Conservation (phyloP, 2,113 vertebrate species). For the Pogonocichla stellata region DNA sequence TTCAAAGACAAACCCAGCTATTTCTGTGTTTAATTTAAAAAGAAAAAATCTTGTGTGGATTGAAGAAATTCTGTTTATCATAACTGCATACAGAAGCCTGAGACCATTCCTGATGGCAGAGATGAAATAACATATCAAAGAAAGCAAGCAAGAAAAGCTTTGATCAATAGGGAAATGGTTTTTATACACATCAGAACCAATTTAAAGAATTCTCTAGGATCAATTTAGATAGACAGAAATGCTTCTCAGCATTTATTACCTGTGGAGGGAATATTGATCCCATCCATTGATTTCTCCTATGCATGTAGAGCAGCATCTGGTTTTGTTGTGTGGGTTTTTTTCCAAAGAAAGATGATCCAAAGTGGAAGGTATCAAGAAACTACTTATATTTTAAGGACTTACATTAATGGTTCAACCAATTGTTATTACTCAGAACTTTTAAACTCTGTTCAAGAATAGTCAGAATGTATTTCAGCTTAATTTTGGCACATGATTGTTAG, state of each 20-base stretch:
- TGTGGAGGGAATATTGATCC: constrained; percentile 79
- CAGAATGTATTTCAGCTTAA: constrained; percentile 51
- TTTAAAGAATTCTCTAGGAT: constrained; percentile 78
- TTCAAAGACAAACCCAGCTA: constrained; percentile 36
- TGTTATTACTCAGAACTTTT: constrained; percentile 55
- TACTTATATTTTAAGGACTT: constrained; percentile 66
- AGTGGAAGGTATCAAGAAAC: constrained; percentile 68
- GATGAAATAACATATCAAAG: constrained; percentile 73
- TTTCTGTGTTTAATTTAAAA: constrained; percentile 48
- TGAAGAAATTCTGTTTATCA: constrained; percentile 59
- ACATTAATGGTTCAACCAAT: constrained; percentile 52
- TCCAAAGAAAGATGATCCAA: constrained; percentile 59
- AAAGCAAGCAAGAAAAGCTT: constrained; percentile 54
- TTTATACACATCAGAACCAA: constrained; percentile 82
- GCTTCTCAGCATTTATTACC: constrained; percentile 84
- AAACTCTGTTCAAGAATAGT: constrained; percentile 33
- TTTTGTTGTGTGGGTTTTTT: neutral
- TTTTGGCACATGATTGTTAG: constrained; percentile 6
- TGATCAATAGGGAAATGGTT: constrained; percentile 82
- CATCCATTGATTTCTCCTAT: constrained; percentile 73
- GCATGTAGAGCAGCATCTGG: constrained; percentile 62
- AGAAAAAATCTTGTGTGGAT: constrained; percentile 2
- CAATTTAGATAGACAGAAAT: constrained; percentile 83
- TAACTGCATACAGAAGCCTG: constrained; percentile 12
- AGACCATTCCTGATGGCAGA: constrained; percentile 1